Evolutionary conservation across 2,888 invertebrate genomes (phyloP).

Genomic region (Pinctada fucata): DNA sequence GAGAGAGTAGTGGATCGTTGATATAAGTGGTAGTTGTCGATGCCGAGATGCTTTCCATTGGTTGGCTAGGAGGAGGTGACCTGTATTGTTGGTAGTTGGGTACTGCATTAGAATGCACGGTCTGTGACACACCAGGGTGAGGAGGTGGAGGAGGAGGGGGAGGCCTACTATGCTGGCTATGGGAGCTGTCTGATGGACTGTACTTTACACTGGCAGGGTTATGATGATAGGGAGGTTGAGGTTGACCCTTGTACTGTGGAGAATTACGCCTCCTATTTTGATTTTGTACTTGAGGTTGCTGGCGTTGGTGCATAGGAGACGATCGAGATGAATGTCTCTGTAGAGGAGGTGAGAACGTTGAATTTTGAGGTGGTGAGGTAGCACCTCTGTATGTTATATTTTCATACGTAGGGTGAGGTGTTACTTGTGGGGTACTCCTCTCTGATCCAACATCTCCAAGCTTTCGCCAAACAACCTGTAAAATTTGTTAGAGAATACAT

Average conservation of each 20-base stretch:
- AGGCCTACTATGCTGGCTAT: conserved; percentile 10
- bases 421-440: conserved; percentile 25
- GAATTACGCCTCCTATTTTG: too few relatives aligned
- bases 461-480: conserved; percentile 72
- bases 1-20: too few relatives aligned
- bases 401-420: conserved; percentile 46
- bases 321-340: too few relatives aligned
- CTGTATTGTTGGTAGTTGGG: conserved; percentile 42
- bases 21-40: background rate
- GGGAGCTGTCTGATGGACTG: too few relatives aligned
- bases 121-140: conserved; percentile 39
- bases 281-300: too few relatives aligned
- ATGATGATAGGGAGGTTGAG: too few relatives aligned
- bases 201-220: too few relatives aligned
- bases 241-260: too few relatives aligned
- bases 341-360: conserved; percentile 15
- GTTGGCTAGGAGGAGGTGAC: conserved; percentile 39
- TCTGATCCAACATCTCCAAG: conserved; percentile 62
- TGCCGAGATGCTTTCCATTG: conserved; percentile 11
- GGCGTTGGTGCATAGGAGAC: too few relatives aligned
- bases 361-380: background rate
- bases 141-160: conserved; percentile 39
- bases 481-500: background rate
- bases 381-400: conserved; percentile 39
- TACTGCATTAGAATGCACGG: conserved; percentile 37